Percentiles rank a stretch among this genome's conserved stretches.
Evolutionary conservation across 2,888 invertebrate species (phyloP).

Genomic region (Alloplasta piceator): DNA sequence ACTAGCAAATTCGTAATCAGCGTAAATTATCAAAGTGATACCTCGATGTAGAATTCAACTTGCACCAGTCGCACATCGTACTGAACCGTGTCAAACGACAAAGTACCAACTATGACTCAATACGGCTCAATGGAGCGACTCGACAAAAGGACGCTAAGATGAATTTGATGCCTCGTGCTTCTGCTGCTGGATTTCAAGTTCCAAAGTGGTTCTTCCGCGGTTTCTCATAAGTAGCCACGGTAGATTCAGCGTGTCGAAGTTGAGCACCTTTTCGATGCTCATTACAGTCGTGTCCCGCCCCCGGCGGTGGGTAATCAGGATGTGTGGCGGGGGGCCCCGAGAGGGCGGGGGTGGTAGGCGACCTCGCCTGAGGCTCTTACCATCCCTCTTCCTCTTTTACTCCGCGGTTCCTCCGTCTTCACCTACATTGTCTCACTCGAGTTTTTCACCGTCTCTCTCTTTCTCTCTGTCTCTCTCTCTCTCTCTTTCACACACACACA

Average conservation of each 20-base stretch:
- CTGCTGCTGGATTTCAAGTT: slow-evolving; percentile 3
- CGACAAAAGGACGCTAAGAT: slow-evolving; percentile 11
- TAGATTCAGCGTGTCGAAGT: slow-evolving; percentile 72
- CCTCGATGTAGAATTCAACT: too few species aligned
- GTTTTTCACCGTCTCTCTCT: slow-evolving; percentile 32
- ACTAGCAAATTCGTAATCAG: too few species aligned
- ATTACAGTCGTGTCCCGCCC: slow-evolving; percentile 82
- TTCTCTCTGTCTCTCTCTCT: slow-evolving; percentile 59
- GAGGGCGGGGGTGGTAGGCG: slow-evolving; percentile 80
- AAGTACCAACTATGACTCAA: background rate
- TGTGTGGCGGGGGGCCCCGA: slow-evolving; percentile 71
- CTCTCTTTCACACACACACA: too few species aligned
- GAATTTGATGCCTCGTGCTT: slow-evolving; percentile 33
- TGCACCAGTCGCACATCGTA: too few species aligned
- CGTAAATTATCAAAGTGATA: too few species aligned
- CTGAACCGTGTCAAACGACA: background rate
- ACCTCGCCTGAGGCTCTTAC: slow-evolving; percentile 82
- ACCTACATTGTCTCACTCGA: slow-evolving; percentile 66
- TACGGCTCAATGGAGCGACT: background rate
- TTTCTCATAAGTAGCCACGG: slow-evolving; percentile 62
- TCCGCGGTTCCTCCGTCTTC: slow-evolving; percentile 64
- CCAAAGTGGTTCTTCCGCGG: slow-evolving; percentile 11
- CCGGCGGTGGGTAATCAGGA: slow-evolving; percentile 82
- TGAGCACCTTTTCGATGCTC: slow-evolving; percentile 82
- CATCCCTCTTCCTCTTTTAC: slow-evolving; percentile 71